Conservation (phyloP, 2,797 vertebrate species). For the Parotocinclus haroldoi region DNA sequence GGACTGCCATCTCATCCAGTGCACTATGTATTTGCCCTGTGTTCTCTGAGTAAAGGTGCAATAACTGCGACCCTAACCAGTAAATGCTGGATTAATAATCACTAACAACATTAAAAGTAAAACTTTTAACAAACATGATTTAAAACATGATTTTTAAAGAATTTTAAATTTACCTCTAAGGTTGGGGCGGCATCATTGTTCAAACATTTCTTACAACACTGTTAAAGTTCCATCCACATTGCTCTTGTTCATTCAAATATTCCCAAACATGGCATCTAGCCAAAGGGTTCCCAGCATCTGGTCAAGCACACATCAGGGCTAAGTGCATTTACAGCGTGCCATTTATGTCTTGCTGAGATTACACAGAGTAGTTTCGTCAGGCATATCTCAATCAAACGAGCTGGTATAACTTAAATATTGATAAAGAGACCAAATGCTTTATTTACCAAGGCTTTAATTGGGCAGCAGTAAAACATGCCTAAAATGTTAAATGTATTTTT, state of each 20-base stretch:
- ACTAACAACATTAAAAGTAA: no score
- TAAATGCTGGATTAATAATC: no score
- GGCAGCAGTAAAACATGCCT: slow-evolving; percentile 9
- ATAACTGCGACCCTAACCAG: no score
- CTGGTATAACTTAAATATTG: slow-evolving; percentile 25
- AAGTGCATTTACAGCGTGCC: neutral
- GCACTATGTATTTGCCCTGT: no score
- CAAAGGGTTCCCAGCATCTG: slow-evolving; percentile 10
- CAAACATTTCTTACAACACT: no score
- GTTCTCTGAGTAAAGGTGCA: no score
- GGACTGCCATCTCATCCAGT: no score
- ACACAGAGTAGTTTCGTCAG: slow-evolving; percentile 14
- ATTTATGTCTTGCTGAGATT: slow-evolving; percentile 22
- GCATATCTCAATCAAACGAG: slow-evolving; percentile 21
- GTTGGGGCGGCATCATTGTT: no score
- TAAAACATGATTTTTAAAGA: no score
- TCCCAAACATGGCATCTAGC: slow-evolving; percentile 9
- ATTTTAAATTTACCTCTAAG: no score
- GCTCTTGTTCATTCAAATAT: neutral
- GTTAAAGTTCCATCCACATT: no score
- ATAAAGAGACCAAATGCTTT: slow-evolving; percentile 21
- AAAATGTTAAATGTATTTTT: slow-evolving; percentile 29
- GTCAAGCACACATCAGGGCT: slow-evolving; percentile 3
- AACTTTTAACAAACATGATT: no score
- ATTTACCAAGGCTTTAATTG: slow-evolving; percentile 32